Conservation (phyloP, 2,888 invertebrate genomes). For the Drosophila meridiana region DNA sequence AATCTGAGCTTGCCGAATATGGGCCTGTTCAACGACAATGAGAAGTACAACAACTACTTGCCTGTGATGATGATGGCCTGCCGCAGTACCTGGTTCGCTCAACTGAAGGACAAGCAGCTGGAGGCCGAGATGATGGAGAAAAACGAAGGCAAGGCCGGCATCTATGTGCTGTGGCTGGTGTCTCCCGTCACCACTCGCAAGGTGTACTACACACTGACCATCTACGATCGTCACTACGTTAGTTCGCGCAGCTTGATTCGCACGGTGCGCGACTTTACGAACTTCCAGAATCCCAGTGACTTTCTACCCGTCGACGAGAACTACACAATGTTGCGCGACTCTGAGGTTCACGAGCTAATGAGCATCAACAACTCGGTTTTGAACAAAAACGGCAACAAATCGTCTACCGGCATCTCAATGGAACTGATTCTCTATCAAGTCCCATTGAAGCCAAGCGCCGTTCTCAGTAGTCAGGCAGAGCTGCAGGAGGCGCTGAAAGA, state of each 20-base stretch:
- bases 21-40: constrained; percentile 15
- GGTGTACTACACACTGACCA: constrained; percentile 50
- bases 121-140: constrained; percentile 19
- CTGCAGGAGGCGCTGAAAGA: not conserved
- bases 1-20: constrained; percentile 39
- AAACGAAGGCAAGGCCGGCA: not conserved
- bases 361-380: not conserved
- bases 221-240: constrained; percentile 35
- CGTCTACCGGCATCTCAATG: constrained; percentile 33
- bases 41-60: constrained; percentile 36
- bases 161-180: constrained; percentile 58
- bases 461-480: not conserved
- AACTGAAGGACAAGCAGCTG: constrained; percentile 35
- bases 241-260: constrained; percentile 45
- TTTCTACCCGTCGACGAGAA: constrained; percentile 43
- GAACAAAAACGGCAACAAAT: not conserved
- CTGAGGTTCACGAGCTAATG: constrained; percentile 31
- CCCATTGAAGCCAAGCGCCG: not conserved
- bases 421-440: constrained; percentile 41
- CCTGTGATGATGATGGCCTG: constrained; percentile 53
- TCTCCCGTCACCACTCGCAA: constrained; percentile 28
- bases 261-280: constrained; percentile 27
- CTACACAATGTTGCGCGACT: constrained; percentile 50
- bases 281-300: constrained; percentile 48
- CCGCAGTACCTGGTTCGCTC: constrained; percentile 49